Evolutionary conservation across 92 coral and sea anemone species (phyloP).

Genomic region (Paramuricea clavata): DNA sequence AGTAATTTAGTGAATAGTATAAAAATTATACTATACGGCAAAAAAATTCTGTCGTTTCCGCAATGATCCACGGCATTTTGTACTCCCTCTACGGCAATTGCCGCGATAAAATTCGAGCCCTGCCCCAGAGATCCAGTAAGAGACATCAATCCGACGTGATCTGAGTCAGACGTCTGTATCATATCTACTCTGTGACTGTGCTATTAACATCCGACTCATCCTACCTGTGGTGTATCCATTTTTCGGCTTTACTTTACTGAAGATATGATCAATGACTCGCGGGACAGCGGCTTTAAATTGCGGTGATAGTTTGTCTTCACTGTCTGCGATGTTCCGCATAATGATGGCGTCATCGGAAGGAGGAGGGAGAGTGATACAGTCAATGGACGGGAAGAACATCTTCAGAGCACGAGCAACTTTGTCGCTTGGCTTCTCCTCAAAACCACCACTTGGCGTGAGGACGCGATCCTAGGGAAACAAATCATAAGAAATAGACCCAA

Average conservation of each 20-base stretch:
- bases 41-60: no score
- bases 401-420: slow-evolving; percentile 79
- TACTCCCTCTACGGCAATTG: no score
- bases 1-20: no score
- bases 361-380: slow-evolving; percentile 85
- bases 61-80: no score
- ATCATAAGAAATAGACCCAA: no score
- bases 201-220: background rate
- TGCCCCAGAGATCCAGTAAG: no score
- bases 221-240: slow-evolving; percentile 41
- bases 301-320: slow-evolving; percentile 24
- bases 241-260: slow-evolving; percentile 7
- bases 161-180: no score
- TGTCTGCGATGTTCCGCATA: slow-evolving; percentile 45
- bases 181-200: no score
- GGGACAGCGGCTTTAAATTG: slow-evolving; percentile 16
- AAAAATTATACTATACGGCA: no score
- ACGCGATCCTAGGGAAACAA: slow-evolving; percentile 16
- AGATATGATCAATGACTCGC: slow-evolving; percentile 13
- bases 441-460: slow-evolving; percentile 24
- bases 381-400: slow-evolving; percentile 82
- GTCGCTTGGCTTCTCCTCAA: slow-evolving; percentile 40
- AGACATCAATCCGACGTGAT: no score
- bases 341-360: slow-evolving; percentile 76
- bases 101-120: no score